Base-by-base conservation (phyloP, 2,113 vertebrate species). In the Austrofundulus limnaeus region DNA sequence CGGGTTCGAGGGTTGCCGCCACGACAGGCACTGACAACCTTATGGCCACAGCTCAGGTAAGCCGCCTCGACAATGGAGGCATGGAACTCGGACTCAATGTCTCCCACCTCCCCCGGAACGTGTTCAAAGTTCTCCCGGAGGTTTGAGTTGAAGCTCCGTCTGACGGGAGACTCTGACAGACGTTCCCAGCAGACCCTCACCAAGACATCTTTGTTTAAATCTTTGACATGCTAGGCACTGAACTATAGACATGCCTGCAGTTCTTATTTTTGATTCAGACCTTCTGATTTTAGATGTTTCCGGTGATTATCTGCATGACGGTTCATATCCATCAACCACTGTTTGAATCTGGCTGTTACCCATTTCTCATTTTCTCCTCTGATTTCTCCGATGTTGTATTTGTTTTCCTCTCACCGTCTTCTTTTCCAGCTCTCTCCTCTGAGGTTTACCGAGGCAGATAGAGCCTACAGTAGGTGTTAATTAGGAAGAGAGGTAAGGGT, bases 391-490 rank as follows among this genome's bases (percentile, higher is more conserved):
- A 46, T 56, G 55, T 64, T 76, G 55, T 60, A 78, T 77, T 85
- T 75, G 84, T 83, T 82, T 77, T 50, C 31, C 41, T 53, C 41
- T 62, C 21, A 13, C 23, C 42, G 9, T 64, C 64, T 66, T 51
- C 70, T 67, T 81, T 74, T 80, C 75, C 72, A 72, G 65, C 67
- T 75, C 73, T 25, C 17, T 76, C 85, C 81, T 80, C 47, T 1
- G 82, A 85, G 86, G 56, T 78, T 83, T 81, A 49, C 62, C 68
- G 55, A 70, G 72, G 60, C 75, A 73, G 60, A 80, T 66, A 77
- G 74, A 82, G 78, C 75, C 65, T 62, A 67, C 62, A 66, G 64
- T 46, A 82, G 76, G 70, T 84, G 86, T 84, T 85, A 83, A 82
- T 87, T 87, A 84, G 82, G 71, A 75, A 57, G 70, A 57, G 70